phyloP scores from a whole-genome alignment of 2,113 vertebrate species.

The Cryptomyrus ogoouensis region DNA sequence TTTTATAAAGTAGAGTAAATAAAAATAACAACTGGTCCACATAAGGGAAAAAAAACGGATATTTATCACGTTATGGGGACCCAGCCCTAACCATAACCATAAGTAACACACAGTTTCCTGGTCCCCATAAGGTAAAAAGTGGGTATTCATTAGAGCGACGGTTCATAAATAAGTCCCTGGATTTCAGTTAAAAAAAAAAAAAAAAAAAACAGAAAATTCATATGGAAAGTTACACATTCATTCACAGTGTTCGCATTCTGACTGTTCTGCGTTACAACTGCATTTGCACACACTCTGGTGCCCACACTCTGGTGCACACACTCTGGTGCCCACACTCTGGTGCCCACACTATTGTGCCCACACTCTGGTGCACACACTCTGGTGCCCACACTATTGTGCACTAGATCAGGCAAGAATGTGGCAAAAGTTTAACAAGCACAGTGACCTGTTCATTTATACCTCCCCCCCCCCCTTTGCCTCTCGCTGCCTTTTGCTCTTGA shows the following conservation, averaged over 20 bases:
- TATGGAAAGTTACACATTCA: background rate
- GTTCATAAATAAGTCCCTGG: background rate
- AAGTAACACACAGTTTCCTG: too few relatives aligned
- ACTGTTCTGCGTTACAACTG: background rate
- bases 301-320: background rate
- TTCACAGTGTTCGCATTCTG: background rate
- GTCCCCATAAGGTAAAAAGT: too few relatives aligned
- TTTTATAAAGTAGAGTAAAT: too few relatives aligned
- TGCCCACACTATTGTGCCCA: too few relatives aligned
- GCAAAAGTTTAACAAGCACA: conserved; percentile 32
- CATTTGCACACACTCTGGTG: background rate
- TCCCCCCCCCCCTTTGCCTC: conserved; percentile 26
- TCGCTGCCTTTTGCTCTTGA: background rate
- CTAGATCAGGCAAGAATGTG: background rate
- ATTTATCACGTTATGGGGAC: too few relatives aligned
- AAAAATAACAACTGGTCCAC: too few relatives aligned
- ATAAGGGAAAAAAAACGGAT: too few relatives aligned
- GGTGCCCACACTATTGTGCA: background rate
- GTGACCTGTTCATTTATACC: conserved; percentile 19
- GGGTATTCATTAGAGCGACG: background rate
- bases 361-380: too few relatives aligned
- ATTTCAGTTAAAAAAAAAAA: background rate
- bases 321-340: background rate
- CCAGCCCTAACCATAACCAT: too few relatives aligned
- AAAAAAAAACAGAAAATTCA: background rate